phyloP scores from a whole-genome alignment of 2,797 vertebrate species.

The Toxotes lorentzi region DNA sequence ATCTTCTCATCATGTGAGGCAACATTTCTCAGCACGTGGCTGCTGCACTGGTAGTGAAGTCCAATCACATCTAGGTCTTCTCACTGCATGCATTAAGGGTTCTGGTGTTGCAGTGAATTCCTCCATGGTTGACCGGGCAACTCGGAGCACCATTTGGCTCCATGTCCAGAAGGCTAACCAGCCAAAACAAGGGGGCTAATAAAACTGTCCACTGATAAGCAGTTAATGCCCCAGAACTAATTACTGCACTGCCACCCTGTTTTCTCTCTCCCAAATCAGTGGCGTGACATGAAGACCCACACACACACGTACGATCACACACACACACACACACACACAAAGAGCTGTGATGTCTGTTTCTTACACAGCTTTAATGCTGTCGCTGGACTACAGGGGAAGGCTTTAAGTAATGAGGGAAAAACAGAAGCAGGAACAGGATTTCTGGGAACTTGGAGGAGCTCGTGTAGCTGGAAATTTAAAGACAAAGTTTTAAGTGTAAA shows the following conservation, averaged over 20 bases:
- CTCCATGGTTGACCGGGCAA: constrained; percentile 58
- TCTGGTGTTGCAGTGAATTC: constrained; percentile 47
- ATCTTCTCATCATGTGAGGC: not conserved
- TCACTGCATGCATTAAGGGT: not conserved
- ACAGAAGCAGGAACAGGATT: not conserved
- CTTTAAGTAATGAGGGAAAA: not conserved
- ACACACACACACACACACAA: not conserved
- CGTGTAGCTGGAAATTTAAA: not conserved
- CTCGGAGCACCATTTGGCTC: constrained; percentile 60
- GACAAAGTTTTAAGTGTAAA: not conserved
- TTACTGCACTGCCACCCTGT: constrained; percentile 47
- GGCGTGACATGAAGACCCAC: constrained; percentile 9
- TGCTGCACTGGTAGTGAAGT: not conserved
- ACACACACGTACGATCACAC: constrained; percentile 15
- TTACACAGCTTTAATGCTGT: not conserved
- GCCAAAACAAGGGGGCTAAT: constrained; percentile 71
- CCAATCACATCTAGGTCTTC: constrained; percentile 20
- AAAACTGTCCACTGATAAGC: constrained; percentile 67
- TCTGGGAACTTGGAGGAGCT: not conserved
- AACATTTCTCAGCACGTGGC: constrained; percentile 28
- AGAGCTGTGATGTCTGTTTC: constrained; percentile 19
- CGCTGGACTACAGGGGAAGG: not conserved
- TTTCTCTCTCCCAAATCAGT: constrained; percentile 25
- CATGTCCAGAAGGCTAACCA: constrained; percentile 65
- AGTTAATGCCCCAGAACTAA: constrained; percentile 79